phyloP scores from a whole-genome alignment of 2,888 invertebrate genomes.

The Sarcophaga caerulescens region DNA sequence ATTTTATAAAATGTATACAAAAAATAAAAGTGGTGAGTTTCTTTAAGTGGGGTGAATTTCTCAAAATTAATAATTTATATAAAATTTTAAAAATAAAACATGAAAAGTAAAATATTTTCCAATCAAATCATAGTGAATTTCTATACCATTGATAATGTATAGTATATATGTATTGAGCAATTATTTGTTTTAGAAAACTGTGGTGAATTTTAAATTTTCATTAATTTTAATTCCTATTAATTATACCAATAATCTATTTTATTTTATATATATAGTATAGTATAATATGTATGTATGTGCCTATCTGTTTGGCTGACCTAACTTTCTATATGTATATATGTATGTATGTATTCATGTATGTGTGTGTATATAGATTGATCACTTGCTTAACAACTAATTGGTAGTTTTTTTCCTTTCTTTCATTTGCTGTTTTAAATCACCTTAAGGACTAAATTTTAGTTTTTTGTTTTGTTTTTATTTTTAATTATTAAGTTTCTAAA shows the following conservation, averaged over 20 bases:
- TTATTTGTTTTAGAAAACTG: conserved; percentile 40
- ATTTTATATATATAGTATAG: not conserved
- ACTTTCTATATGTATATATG: conserved; percentile 16
- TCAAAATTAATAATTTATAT: no score
- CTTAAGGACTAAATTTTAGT: conserved; percentile 46
- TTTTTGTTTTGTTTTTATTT: not conserved
- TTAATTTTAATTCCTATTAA: not conserved
- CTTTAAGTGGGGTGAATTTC: no score
- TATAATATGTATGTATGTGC: no score
- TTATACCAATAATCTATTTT: conserved; percentile 44
- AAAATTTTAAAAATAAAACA: no score
- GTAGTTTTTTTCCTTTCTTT: not conserved
- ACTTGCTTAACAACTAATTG: conserved; percentile 60
- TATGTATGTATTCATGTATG: conserved; percentile 10
- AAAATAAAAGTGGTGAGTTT: no score
- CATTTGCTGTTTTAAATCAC: conserved; percentile 25
- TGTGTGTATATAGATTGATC: conserved; percentile 56
- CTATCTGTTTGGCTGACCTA: conserved; percentile 6
- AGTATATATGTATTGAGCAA: conserved; percentile 61
- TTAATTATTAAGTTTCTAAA: not conserved
- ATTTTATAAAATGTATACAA: no score
- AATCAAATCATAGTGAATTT: no score
- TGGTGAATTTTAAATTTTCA: conserved; percentile 28
- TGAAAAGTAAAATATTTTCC: no score
- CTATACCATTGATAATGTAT: no score